Evolutionary conservation across 2,113 vertebrate genomes (phyloP), one percentile per base, ranked within the genome.

Genomic region (Pygoscelis adeliae): DNA sequence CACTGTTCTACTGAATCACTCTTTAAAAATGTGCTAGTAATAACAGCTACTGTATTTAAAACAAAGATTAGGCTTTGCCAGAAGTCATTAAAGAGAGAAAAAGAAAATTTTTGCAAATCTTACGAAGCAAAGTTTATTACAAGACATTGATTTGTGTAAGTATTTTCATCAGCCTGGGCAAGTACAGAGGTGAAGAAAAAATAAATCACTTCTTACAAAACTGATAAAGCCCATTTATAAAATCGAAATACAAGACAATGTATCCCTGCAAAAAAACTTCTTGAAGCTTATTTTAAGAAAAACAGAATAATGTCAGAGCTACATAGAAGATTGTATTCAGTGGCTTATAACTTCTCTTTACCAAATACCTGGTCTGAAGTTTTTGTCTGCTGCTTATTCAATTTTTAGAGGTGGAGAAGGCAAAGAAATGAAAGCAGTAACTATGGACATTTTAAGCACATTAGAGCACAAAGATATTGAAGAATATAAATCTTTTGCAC

Each of bases 171-270:
- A 17, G 34, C 14, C 27, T 71, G 27, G 29, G 22, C n/a, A 91
- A 0, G 5, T 6, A 36, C 5, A 15, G 20, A 40, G 4, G 3
- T 3, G 13, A 4, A 4, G 4, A 15, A 15, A 72, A 18, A 56
- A 86, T 59, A 72, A 27, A 84, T 40, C 3, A 15, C 13, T 52
- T 38, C 42, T 83, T 58, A 59, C 5, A 59, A 66, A 76, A 63
- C 13, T 40, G 44, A 29, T 84, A 88, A 73, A 81, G 17, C 5
- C 0, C 3, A 50, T 49, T 70, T 78, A 66, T 53, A 46, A 71
- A 87, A 62, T 58, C 22, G 78, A 96, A 89, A 86, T 23, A 38
- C 13, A 66, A 53, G 40, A 90, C 26, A 76, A 49, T 4, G 13
- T 9, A 63, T 3, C 15, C 34, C 15, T 34, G 23, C 23, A 83